phyloP scores from a whole-genome alignment of 2,888 invertebrate genomes.

The Scaeva pyrastri region DNA sequence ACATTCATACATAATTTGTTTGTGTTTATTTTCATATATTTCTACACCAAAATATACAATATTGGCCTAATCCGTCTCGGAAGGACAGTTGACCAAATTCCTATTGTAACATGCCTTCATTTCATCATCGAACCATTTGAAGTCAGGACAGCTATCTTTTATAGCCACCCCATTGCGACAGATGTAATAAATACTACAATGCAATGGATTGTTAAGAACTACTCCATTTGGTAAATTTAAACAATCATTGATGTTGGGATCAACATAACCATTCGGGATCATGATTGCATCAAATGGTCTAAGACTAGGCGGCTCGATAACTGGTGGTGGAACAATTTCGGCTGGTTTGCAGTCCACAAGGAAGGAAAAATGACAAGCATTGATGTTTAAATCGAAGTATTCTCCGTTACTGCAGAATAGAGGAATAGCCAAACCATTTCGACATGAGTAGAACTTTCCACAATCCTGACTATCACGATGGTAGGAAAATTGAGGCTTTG shows the following conservation, averaged over 20 bases:
- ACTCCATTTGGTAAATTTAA: constrained; percentile 30
- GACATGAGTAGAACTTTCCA: constrained; percentile 39
- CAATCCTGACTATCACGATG: constrained; percentile 24
- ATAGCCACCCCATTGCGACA: constrained; percentile 59
- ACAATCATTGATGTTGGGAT: constrained; percentile 41
- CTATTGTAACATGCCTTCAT: constrained; percentile 66
- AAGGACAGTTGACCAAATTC: constrained; percentile 49
- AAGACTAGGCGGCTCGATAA: background rate
- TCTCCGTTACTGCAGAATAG: constrained; percentile 15
- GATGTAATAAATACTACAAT: constrained; percentile 61
- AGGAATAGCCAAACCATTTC: constrained; percentile 2
- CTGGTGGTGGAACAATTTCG: background rate
- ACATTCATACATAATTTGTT: too few species aligned
- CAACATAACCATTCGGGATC: constrained; percentile 16
- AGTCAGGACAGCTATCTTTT: constrained; percentile 40
- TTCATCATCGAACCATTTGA: constrained; percentile 67
- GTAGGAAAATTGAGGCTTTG: background rate
- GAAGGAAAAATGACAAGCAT: background rate
- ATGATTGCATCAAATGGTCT: background rate
- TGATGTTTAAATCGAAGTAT: background rate
- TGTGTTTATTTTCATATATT: too few species aligned
- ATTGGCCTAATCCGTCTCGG: background rate
- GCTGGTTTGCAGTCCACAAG: constrained; percentile 26
- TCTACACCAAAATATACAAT: too few species aligned
- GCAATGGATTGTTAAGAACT: constrained; percentile 18